Evolutionary conservation across 2,113 vertebrate genomes (phyloP), one percentile per base, ranked within the genome.

Genomic region (Bufo gargarizans): DNA sequence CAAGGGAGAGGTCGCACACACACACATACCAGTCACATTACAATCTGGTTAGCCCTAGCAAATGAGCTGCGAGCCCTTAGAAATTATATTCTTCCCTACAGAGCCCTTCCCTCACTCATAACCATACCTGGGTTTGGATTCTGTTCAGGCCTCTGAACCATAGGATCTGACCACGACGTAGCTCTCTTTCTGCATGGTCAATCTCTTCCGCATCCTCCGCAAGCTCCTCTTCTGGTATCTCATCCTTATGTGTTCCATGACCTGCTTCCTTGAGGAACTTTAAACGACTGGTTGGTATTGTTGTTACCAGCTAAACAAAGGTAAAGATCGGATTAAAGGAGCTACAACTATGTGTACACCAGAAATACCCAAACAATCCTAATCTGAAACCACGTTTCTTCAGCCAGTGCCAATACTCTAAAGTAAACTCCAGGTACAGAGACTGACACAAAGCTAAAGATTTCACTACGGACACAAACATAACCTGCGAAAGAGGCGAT

Each of bases 131-230:
- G 90, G 98, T 99, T 90, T 99, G 98, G 93, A 99, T 99, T 94
- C 98, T 96, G 95, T 99, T 99, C 91, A 99, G 97, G 92, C 98
- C 98, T 93, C 98, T 95, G 96, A 99, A 99, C 98, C 98, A 99
- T 91, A 99, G 96, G 93, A 99, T 99, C 94, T 99, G 98, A 91
- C 98, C 98, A 56, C 97, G 96, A 71, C 98, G 97, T 20, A 99
- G 93, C 92, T 99, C 98, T 69, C 98, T 95, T 89, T 99, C 98
- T 0, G 98, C 98, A 2, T 99, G 98, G 93, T 99, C 98, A 0
- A 99, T 99, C 92, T 99, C 98, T 0, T 99, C 98, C 84, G 96
- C 96, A 59, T 99, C 96, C 89, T 96, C 98, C 85, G 97, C 96
- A 91, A 99, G 93, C 47, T 99, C 98, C 87, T 99, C 98, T 77